Conservation (phyloP, 53 echinoderm and acorn worm species). For the Temnopleurus reevesii region DNA sequence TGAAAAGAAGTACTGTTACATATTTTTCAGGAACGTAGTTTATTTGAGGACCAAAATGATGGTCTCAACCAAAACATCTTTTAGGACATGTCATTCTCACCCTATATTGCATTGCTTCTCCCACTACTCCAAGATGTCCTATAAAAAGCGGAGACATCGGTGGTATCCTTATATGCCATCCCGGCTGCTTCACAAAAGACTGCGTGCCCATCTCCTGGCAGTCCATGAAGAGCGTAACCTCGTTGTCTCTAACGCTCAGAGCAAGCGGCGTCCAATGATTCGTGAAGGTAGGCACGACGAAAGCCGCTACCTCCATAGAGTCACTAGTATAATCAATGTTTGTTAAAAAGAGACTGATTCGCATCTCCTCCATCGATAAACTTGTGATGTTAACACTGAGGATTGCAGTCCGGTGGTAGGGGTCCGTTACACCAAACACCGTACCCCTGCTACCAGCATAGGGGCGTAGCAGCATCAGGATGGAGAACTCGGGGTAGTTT, state of each 20-base stretch:
- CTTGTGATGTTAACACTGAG: constrained; percentile 84
- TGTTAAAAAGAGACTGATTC: constrained; percentile 68
- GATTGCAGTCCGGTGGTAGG: constrained; percentile 66
- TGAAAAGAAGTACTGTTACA: too few species aligned
- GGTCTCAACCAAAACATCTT: not conserved
- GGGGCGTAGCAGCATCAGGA: constrained; percentile 81
- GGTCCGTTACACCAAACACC: constrained; percentile 76
- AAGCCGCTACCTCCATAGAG: constrained; percentile 67
- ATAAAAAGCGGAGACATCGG: constrained; percentile 76
- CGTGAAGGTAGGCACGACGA: constrained; percentile 79
- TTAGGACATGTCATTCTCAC: constrained; percentile 19
- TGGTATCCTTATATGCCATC: constrained; percentile 80
- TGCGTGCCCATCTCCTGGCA: constrained; percentile 72
- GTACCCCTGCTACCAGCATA: constrained; percentile 75
- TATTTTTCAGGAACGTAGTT: too few species aligned
- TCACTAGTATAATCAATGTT: constrained; percentile 58
- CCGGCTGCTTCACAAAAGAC: constrained; percentile 61
- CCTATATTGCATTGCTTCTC: constrained; percentile 56
- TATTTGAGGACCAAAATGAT: too few species aligned
- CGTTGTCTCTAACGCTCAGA: constrained; percentile 73
- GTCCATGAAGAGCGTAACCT: constrained; percentile 76
- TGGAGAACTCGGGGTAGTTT: constrained; percentile 80
- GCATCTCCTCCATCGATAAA: constrained; percentile 39
- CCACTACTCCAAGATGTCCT: constrained; percentile 75
- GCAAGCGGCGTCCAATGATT: constrained; percentile 84